Evolutionary conservation across 2,797 vertebrate genomes (phyloP), one percentile per base, ranked within the genome.

Genomic region (Galago senegalensis): DNA sequence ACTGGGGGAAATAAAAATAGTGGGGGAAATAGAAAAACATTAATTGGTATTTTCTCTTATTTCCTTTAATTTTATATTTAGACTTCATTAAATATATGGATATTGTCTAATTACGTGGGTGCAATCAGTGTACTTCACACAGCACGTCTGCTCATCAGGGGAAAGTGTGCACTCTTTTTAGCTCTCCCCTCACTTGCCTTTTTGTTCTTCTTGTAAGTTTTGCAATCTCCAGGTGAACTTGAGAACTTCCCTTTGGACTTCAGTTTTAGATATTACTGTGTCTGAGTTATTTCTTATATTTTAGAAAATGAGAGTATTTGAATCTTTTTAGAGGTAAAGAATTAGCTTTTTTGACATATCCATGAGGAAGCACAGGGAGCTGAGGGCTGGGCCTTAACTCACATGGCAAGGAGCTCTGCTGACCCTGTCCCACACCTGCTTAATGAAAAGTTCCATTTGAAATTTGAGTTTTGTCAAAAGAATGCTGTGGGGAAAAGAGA

Each of bases 221-320:
- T 93, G 27, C 56, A 86, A 20, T 77, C 69, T 75, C 20, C n/a
- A 73, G 11, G 23, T 34, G 18, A 91, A 73, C 58, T 84, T 84
- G 67, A 95, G 75, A 81, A 69, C 49, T 46, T 89, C 27, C 16
- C 17, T 77, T 77, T 92, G 65, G 29, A 82, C 46, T 73, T 92
- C 11, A 70, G 5, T 60, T 75, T 3, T 17, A 89, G 27, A 56
- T 92, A 77, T 79, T 18, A 49, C 49, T 92, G 7, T 91, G 31
- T 97, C 25, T 96, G 49, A 11, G 92, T 61, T 94, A 97, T 97
- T 95, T 37, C 37, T 40, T 83, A 29, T 60, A 63, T 93, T 93
- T 95, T 73, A 29, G 73, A 5, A 34, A 60, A 49, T 83, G 87
- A 92, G 37, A 81, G 1, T 60, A 37, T 82, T 49, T 91, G 83